phyloP scores from a whole-genome alignment of 2,113 vertebrate species.

The Nothoprocta pentlandii region DNA sequence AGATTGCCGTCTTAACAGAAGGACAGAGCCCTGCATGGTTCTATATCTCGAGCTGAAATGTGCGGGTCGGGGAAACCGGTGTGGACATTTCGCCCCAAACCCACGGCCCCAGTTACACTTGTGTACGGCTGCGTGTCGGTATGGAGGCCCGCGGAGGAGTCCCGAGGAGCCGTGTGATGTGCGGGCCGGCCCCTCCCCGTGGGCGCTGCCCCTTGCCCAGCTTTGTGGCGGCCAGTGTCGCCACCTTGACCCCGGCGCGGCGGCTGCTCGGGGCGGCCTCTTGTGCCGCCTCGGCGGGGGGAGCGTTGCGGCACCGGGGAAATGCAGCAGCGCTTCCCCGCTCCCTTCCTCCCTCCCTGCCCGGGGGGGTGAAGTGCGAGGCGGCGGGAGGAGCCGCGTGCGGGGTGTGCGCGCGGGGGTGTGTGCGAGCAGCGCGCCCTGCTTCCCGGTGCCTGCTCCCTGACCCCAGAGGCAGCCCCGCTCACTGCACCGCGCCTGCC shows the following conservation, averaged over 20 bases:
- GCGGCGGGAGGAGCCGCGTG: slow-evolving; percentile 69
- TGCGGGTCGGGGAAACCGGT: neutral
- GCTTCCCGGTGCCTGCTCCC: slow-evolving; percentile 90
- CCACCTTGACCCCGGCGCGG: neutral
- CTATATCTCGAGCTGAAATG: neutral
- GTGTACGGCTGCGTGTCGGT: no score
- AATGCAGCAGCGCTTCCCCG: slow-evolving; percentile 27
- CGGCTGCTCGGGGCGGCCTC: neutral
- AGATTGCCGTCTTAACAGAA: neutral
- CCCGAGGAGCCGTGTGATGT: neutral
- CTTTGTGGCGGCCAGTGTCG: neutral
- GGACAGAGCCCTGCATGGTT: neutral
- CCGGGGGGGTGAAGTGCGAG: slow-evolving; percentile 52
- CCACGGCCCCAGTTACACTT: no score
- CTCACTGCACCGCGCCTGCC: slow-evolving; percentile 84
- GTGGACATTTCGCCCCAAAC: neutral
- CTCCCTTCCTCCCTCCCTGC: slow-evolving; percentile 23
- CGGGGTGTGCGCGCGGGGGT: slow-evolving; percentile 1
- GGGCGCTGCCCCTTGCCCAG: slow-evolving; percentile 1
- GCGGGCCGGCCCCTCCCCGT: neutral
- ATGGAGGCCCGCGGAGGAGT: neutral
- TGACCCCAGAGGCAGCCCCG: slow-evolving; percentile 93
- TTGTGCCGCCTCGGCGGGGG: neutral
- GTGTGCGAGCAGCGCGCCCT: slow-evolving; percentile 67
- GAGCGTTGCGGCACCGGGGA: slow-evolving; percentile 19